Base-by-base conservation (phyloP, 2,888 invertebrate genomes). In the Patella pellucida region DNA sequence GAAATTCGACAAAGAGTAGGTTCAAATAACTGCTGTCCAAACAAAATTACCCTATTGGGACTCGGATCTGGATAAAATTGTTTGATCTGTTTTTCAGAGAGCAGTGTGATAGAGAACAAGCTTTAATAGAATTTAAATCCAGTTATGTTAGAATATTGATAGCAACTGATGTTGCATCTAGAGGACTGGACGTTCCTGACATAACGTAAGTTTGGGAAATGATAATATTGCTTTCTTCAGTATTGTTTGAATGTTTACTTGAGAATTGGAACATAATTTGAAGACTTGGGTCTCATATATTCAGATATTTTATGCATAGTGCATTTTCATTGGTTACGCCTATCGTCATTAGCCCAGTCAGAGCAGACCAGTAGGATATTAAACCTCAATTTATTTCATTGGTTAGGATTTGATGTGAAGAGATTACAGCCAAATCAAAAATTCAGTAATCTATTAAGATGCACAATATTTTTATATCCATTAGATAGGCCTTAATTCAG, bases 131-230 rank as follows among this genome's bases (percentile, higher is more conserved):
- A 85, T 94, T 98, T 85, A 94, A 95, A 80, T 93, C 93, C 75
- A 97, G 97, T 0, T 92, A 92, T 1, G 95, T 96, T 0, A 94
- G 93, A 79, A 95, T 98, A 82, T 92, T 98, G 41, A 94, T 98
- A 73, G 98, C 98, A 0, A 98, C 98, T 0, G 98, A 98, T 92
- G 96, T 98, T 0, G 98, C 97, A 3, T 96, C 97, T 7, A 93
- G 98, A 81, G 98, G 98, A 1, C 94, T 98, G 73, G 98, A 98
- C 89, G 97, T 92, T 9, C 89, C 89, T 71, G 92, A 92, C 80
- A 89, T 92, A 68, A 92, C 91, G 90, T 86, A 82, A 82, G 88
- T 84, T 52, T 3, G 27, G 11, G 0, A 75, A 27, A 72, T 74
- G 14, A n/a, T 50, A 69, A 15, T 52, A 15, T 27, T 62, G 5